These are phyloP conservation scores for Psophia crepitans DNA, from an alignment of 2,113 vertebrate species.

Conservation along the genomic window DNA sequence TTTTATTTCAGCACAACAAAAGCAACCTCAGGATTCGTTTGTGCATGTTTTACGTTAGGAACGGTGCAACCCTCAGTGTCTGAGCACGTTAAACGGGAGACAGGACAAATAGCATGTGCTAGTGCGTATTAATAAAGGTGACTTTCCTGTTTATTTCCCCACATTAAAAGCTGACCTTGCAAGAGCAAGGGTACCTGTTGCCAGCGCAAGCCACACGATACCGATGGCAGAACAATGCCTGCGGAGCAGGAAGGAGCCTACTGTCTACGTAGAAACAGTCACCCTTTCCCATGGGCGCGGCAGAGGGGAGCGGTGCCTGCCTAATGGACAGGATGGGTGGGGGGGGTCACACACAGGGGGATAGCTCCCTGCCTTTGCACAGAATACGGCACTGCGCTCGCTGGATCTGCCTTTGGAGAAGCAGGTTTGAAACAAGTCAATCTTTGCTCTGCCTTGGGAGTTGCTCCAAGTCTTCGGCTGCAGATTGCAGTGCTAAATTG, in stretches of 20 bases:
- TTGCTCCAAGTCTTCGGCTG: constrained; percentile 22
- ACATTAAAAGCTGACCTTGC: neutral
- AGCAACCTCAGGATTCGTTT: neutral
- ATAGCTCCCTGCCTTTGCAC: neutral
- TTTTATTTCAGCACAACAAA: neutral
- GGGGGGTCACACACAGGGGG: too few relatives aligned
- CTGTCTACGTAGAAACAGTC: neutral
- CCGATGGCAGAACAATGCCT: rapidly evolving
- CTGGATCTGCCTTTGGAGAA: neutral
- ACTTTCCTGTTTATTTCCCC: neutral
- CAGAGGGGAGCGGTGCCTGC: neutral
- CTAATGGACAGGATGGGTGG: neutral
- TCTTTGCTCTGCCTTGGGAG: neutral
- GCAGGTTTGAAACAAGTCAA: neutral
- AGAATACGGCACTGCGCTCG: neutral
- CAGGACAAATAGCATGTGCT: neutral
- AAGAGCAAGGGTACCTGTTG: neutral
- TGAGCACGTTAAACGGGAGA: neutral
- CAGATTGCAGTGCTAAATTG: constrained; percentile 27
- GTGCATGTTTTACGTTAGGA: rapidly evolving
- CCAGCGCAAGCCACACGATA: rapidly evolving
- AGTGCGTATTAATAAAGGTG: neutral
- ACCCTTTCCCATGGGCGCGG: rapidly evolving
- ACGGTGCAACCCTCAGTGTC: neutral
- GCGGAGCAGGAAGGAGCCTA: rapidly evolving